Base-by-base conservation (phyloP, 92 coral and sea anemone genomes). In the Bergia puertoricense region DNA sequence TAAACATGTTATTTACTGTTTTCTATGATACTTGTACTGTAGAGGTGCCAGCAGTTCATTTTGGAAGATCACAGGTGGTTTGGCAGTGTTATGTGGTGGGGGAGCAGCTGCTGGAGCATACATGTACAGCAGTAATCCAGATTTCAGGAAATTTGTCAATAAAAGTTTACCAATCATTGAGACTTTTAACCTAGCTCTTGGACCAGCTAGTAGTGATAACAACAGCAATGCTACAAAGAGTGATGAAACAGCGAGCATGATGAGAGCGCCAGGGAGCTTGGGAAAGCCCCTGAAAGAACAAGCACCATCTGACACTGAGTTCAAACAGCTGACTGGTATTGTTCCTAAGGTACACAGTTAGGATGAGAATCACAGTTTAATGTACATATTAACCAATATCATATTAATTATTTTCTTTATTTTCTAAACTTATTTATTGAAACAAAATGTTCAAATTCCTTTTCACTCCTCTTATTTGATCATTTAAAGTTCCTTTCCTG, bases 131-230 rank as follows among this genome's bases (percentile, higher is more conserved):
- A 91, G 86, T 88, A 93, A 89, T 57, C 82, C 86, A 72, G 94
- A 95, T 77, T 90, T 93, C 81, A 88, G 96, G 78, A 86, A 66
- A 43, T 89, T 88, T 77, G 92, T 93, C 57, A 80, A 90, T 56
- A 90, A 88, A 51, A 93, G 93, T 81, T 83, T 93, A 18, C 96
- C 98, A 37, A 86, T 89, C 40, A 89, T 95, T 81, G 98, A 92
- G 62, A 92, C 94, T 5, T 92, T 92, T 81, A 92, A 92, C 66
- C 85, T 92, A 77, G 94, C 94, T 48, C 88, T 92, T 38, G 94
- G 94, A 23, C 94, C 94, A 45, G 88, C 85, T 20, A 62, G 43
- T 13, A 77, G 75, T 71, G 76, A 59, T 62, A 90, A 88, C 65
- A 79, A 62, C 40, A 81, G 62, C 66, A 74, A 76, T n/a, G 74